Base-by-base conservation (phyloP, 2,797 vertebrate species). In the Gallinago stenura region DNA sequence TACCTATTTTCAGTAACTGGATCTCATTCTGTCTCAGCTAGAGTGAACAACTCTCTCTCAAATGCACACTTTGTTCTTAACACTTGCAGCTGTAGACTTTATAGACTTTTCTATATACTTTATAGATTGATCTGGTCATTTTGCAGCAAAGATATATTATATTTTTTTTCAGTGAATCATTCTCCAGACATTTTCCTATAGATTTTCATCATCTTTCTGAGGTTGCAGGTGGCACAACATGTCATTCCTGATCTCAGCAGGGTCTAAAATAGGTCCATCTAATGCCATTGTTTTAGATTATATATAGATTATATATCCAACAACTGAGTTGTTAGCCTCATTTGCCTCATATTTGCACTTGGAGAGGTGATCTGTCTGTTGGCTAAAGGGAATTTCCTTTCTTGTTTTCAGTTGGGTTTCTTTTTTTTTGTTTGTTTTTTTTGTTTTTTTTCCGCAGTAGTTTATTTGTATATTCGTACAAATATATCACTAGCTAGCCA, bases 281-380 rank as follows among this genome's bases (percentile, higher is more conserved):
- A 33, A 50, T 54, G 20, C 12, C 30, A 22, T 33, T 72, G 0
- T 35, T 72, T 18, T 53, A 41, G 37, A 57, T 83, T 43, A 33
- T 41, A 20, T 37, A 64, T 53, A 41, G 37, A 57, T 83, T 43
- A 33, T 41, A 20, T 37, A 64, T 81, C 37, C 7, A 57, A 33
- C 11, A 72, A 35, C 15, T 17, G 25, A 91, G 9, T 45, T 46
- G 9, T 45, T 46, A 54, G 9, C 7, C 39, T 69, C 30, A 43
- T 5, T 70, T 25, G 15, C 72, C 21, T 89, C 56, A 61, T 14
- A 66, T 61, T 86, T 83, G 9, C 17, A 20, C 2, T 41, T 5
- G 7, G 25, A n/a, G 12, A n/a, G 2, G 24, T 53, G 2, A 26
- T 45, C 28, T 0, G 1, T 61, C 22, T 10, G 2, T 13, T 69